Evolutionary conservation across 2,797 vertebrate species (phyloP).

Genomic region (Gobio occitaniae): DNA sequence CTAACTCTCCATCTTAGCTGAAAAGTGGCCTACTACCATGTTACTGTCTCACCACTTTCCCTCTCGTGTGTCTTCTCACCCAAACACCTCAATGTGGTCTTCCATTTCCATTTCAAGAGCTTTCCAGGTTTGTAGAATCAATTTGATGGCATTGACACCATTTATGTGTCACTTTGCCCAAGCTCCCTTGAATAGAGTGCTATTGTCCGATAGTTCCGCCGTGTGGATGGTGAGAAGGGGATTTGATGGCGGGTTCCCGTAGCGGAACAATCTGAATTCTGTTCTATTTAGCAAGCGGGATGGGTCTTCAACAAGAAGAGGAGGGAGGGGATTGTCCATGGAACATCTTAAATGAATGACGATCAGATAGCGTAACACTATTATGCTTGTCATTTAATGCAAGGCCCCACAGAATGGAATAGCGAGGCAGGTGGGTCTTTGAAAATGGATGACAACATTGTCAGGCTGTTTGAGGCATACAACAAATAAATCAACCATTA

Average conservation of each 20-base stretch:
- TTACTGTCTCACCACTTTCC: neutral
- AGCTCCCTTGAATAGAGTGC: conserved; percentile 28
- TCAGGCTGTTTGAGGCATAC: conserved; percentile 51
- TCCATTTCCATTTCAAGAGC: neutral
- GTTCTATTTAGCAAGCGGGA: conserved; percentile 22
- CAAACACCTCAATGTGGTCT: conserved; percentile 17
- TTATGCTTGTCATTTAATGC: neutral
- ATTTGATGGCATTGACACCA: conserved; percentile 39
- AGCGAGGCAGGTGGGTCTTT: conserved; percentile 5
- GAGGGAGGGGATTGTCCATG: neutral
- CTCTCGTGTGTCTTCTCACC: neutral
- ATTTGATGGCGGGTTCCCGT: neutral
- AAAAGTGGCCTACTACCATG: neutral
- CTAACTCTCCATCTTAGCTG: neutral
- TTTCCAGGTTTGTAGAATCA: conserved; percentile 47
- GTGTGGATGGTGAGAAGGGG: neutral
- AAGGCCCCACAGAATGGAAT: neutral
- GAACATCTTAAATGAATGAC: conserved; percentile 19
- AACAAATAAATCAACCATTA: conserved; percentile 70
- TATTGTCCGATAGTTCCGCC: conserved; percentile 26
- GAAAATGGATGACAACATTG: conserved; percentile 26
- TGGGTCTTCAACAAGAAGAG: neutral
- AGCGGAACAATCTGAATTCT: conserved; percentile 38
- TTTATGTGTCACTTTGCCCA: conserved; percentile 30
- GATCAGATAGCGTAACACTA: conserved; percentile 6